phyloP scores from a whole-genome alignment of 2,888 invertebrate genomes.

The Xylophagus ater region DNA sequence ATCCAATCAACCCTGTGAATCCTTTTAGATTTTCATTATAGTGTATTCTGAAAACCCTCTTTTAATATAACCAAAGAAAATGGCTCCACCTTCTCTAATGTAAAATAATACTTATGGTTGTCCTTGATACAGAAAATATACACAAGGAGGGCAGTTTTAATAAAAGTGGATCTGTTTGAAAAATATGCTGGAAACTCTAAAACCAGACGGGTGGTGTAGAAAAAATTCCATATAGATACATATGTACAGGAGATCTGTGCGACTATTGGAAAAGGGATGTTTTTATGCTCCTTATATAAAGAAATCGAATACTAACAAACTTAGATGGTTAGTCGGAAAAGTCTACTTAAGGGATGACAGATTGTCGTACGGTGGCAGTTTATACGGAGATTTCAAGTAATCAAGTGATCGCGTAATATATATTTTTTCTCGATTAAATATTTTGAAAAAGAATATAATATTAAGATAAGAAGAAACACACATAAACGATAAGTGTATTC shows the following conservation, averaged over 20 bases:
- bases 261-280: conserved; percentile 12
- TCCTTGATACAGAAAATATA: conserved; percentile 5
- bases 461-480: conserved; percentile 10
- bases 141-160: conserved; percentile 17
- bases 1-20: too few species aligned
- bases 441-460: neutral
- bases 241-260: conserved; percentile 19
- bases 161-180: conserved; percentile 28
- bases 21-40: too few species aligned
- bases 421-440: neutral
- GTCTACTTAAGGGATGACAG: conserved; percentile 39
- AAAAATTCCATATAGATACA: conserved; percentile 15
- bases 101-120: conserved; percentile 13
- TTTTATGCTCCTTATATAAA: neutral
- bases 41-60: too few species aligned
- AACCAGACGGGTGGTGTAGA: conserved; percentile 31
- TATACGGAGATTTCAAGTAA: conserved; percentile 29
- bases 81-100: conserved; percentile 14
- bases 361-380: conserved; percentile 37
- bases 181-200: conserved; percentile 39
- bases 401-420: conserved; percentile 5
- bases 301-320: neutral
- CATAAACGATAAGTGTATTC: conserved; percentile 11
- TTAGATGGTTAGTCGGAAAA: conserved; percentile 21
- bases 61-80: too few species aligned